phyloP scores from a whole-genome alignment of 2,888 invertebrate species.

The Phragmatobia fuliginosa region DNA sequence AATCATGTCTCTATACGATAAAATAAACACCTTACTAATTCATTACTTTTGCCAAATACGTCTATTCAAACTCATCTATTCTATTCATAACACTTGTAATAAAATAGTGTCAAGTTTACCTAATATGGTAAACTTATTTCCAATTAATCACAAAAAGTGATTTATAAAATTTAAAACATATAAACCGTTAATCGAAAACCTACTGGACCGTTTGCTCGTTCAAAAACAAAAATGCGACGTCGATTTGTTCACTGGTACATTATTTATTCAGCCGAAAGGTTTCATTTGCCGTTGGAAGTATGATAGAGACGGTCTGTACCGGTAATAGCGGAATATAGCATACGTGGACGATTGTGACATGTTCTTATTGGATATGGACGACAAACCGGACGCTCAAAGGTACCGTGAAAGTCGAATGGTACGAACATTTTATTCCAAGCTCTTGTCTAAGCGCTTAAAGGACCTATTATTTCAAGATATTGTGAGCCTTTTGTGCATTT shows the following conservation, averaged over 20 bases:
- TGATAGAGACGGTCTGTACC: slow-evolving; percentile 46
- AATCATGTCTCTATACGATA: no score
- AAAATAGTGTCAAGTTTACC: slow-evolving; percentile 23
- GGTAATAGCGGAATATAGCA: slow-evolving; percentile 53
- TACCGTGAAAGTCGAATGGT: slow-evolving; percentile 35
- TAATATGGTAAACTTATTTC: slow-evolving; percentile 13
- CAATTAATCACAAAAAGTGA: not conserved
- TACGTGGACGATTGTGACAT: slow-evolving; percentile 52
- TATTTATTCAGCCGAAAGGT: slow-evolving; percentile 69
- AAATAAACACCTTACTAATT: no score
- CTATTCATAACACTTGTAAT: no score
- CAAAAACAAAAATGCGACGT: slow-evolving; percentile 33
- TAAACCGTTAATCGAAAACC: slow-evolving; percentile 35
- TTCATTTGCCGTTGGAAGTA: slow-evolving; percentile 72
- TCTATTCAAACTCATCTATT: slow-evolving; percentile 2
- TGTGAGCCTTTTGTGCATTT: slow-evolving; percentile 3
- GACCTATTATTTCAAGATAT: slow-evolving; percentile 38
- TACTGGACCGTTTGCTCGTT: slow-evolving; percentile 26
- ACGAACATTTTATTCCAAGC: slow-evolving; percentile 49
- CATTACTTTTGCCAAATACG: no score
- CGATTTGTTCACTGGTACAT: slow-evolving; percentile 40
- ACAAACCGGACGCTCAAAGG: slow-evolving; percentile 55
- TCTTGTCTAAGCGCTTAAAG: slow-evolving; percentile 33
- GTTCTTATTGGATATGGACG: slow-evolving; percentile 61
- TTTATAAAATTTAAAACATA: slow-evolving; percentile 16